phyloP scores from a whole-genome alignment of 2,797 vertebrate genomes.

The Heterohyrax brucei region DNA sequence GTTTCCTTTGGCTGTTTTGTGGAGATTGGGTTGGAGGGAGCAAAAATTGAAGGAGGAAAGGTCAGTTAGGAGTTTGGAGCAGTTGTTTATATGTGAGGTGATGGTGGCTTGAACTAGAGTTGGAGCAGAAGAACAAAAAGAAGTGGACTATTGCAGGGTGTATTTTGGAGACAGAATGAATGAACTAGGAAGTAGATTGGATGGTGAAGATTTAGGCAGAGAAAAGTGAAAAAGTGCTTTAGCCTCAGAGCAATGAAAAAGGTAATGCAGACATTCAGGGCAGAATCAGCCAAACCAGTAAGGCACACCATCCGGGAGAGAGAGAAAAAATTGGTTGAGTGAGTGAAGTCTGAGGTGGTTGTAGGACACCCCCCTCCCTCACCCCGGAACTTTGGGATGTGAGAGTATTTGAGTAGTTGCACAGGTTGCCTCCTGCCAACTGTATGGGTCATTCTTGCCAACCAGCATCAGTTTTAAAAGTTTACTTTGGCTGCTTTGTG shows the following conservation, averaged over 20 bases:
- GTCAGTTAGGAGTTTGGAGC: background rate
- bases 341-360: background rate
- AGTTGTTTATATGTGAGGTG: background rate
- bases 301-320: background rate
- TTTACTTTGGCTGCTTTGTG: no score
- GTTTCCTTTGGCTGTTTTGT: background rate
- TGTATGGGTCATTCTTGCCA: conserved; percentile 17
- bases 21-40: background rate
- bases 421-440: background rate
- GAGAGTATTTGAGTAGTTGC: background rate
- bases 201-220: background rate
- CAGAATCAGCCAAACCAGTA: background rate
- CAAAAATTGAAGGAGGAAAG: background rate
- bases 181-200: background rate
- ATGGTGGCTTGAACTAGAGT: background rate
- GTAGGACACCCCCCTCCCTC: background rate
- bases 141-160: background rate
- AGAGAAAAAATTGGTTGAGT: background rate
- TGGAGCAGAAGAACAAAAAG: background rate
- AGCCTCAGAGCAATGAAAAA: background rate
- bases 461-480: no score
- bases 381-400: background rate
- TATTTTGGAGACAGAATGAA: background rate
- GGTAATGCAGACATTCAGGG: background rate
- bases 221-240: background rate